Evolutionary conservation across 2,113 vertebrate genomes (phyloP), one percentile per base, ranked within the genome.

Genomic region (Acanthisitta chloris): DNA sequence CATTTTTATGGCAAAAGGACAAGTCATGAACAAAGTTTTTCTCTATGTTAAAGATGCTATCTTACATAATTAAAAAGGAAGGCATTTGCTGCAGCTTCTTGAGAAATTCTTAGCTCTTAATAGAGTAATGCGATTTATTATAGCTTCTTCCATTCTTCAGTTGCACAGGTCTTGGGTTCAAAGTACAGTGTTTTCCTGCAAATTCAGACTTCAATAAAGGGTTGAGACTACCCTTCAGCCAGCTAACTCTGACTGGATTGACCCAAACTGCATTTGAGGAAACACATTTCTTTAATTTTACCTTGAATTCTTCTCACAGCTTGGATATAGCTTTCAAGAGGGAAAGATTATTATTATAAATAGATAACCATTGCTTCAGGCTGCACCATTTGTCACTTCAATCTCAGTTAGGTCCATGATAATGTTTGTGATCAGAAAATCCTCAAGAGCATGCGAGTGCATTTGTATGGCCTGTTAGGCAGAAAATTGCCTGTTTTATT

Each of bases 381-480:
- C 66, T 80, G 54, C 26, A 62, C 57, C 66, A 93, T 93, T 93
- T 94, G 88, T 95, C 86, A 93, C 54, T 88, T 94, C 86, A 86
- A 2, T 92, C 83, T 86, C 77, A 65, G 81, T 92, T 80, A 94
- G 42, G 82, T 43, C 64, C 33, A 46, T 58, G 77, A 86, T 72
- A 93, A 86, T 83, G 36, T 93, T 94, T 95, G 64, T 84, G 55
- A 64, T 97, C 76, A 88, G 77, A 86, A 94, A 95, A 94, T 64
- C 76, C 86, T 84, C 76, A 92, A 86, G 80, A 93, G 82, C 94
- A 88, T 71, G 72, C 74, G 34, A 78, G 64, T 59, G 83, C 72
- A 92, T 95, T 94, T 92, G 72, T 94, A 92, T 88, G 92, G 67
- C 95, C 86, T 90, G 76, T 86, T 97, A 95, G 55, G 80, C 83